Evolutionary conservation across 2,113 vertebrate genomes (phyloP), one percentile per base, ranked within the genome.

Genomic region (Pomatostomus ruficeps): DNA sequence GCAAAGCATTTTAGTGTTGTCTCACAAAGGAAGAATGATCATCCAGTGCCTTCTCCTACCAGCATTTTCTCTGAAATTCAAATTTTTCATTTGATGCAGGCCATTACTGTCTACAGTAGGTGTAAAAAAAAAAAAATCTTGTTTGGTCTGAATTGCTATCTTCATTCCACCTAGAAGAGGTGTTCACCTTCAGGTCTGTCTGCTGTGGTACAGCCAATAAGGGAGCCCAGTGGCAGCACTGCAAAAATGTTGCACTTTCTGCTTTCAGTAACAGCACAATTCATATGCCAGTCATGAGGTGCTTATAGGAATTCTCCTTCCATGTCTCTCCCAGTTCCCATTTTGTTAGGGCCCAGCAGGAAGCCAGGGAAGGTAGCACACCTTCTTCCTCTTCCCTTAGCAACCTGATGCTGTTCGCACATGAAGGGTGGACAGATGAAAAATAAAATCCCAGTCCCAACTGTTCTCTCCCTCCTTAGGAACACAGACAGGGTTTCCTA

Each of bases 101-200:
- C 5, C 4, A 1, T 68, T 72, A 16, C 17, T 43, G 33, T 25
- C 38, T 42, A 22, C 12, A 23, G 10, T 5, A 29, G 1, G 3
- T 15, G 5, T 2, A 2, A 3, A 8, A 49, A 13, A 68, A 40
- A 31, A 36, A 0, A 1, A 0, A 13, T 20, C 2, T 15, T 11
- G 2, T 59, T 93, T 63, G 23, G 5, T 48, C 62, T 83, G 54
- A 68, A 40, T 57, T 79, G 19, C 57, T 18, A 18, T 22, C 29
- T 79, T 46, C 38, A 13, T 33, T 93, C n/a, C 52, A 18, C 11
- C 13, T 36, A 22, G 24, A 65, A 59, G 15, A 61, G 4, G 5
- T 31, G 4, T 16, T 68, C 24, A 52, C 21, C 16, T 14, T 63
- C 19, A 9, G 6, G 13, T 36, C 43, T 4, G 1, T 17, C 43